Base-by-base conservation (phyloP, 2,888 invertebrate genomes). In the Chirona hameri region DNA sequence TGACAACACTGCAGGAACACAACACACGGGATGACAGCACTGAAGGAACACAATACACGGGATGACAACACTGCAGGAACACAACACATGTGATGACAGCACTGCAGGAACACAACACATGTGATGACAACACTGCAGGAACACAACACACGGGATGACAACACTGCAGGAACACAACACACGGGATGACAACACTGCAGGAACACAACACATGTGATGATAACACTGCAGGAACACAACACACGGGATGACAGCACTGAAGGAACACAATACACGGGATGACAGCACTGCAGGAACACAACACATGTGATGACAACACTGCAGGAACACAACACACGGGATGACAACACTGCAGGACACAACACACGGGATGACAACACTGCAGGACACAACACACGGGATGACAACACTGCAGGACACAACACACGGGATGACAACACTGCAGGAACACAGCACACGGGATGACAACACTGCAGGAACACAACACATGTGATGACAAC, bases 41-140 rank as follows among this genome's bases (percentile, higher is more conserved):
- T 98, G 97, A 85, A 98, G 91, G 89, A 98, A 97, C 85, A 97
- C 97, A 88, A 97, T 90, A 85, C 97, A n/a, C n/a, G n/a, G n/a
- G n/a, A n/a, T n/a, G n/a, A n/a, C n/a, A n/a, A n/a, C n/a, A n/a
- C 96, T 95, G 87, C 82, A 48, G 46, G 4, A 7, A 7, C 39
- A 39, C 39, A 39, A 39, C 39, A 39, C 39, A 39, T 39, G 39
- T 2, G 39, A 7, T 39, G 39, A 39, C 39, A 39, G 89, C 95
- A 98, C 88, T 98, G 97, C 85, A 98, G 91, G 89, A 98, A 97
- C 85, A 97, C 97, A 88, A 97, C 90, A 85, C 97, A n/a, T n/a
- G n/a, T n/a, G n/a, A n/a, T n/a, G n/a, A n/a, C n/a, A n/a, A n/a
- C n/a, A n/a, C 96, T 95, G 87, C 82, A 48, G 46, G 4, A 7